Evolutionary conservation across 2,888 invertebrate genomes (phyloP), one percentile per base, ranked within the genome.

Genomic region (Cephus rjabovi): DNA sequence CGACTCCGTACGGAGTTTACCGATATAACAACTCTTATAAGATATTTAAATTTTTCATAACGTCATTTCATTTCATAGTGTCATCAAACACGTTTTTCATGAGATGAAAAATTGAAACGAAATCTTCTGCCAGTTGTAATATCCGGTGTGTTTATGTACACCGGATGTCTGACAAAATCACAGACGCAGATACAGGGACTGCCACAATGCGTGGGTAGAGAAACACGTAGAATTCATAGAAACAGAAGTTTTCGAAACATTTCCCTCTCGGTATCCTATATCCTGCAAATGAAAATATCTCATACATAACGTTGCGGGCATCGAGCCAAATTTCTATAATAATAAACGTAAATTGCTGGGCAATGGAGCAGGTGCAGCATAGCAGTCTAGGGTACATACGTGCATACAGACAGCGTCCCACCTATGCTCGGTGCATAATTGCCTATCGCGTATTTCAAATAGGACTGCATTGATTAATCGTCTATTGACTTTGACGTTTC

Each of bases 321-420:
- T 33, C 12, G n/a, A 31, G 71, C 71, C 71, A 71, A 71, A 71
- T 71, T 71, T 71, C 71, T 71, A 71, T 71, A 71, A 71, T 31
- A 71, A 71, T 71, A 71, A 71, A 71, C 71, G 71, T 31, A 71
- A 56, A 56, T 56, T 30, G 71, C 71, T 23, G 71, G 34, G 71
- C 71, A 31, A 34, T 31, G 33, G 71, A 71, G 56, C 71, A 71
- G 71, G 71, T 71, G 31, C 71, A 71, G 71, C 71, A 71, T 71
- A 23, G 56, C 56, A 56, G 56, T 2, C 56, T 23, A 23, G 23
- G 23, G 2, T 56, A 23, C 23, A 56, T 9, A 56, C 9, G 4
- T 37, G 12, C 12, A 37, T 37, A 23, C 23, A 56, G 56, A 1
- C 23, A 9, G 23, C 23, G 56, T 56, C 56, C 56, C 6, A 56